Evolutionary conservation across 2,113 vertebrate genomes (phyloP), one percentile per base, ranked within the genome.

Genomic region (Chaenocephalus aceratus): DNA sequence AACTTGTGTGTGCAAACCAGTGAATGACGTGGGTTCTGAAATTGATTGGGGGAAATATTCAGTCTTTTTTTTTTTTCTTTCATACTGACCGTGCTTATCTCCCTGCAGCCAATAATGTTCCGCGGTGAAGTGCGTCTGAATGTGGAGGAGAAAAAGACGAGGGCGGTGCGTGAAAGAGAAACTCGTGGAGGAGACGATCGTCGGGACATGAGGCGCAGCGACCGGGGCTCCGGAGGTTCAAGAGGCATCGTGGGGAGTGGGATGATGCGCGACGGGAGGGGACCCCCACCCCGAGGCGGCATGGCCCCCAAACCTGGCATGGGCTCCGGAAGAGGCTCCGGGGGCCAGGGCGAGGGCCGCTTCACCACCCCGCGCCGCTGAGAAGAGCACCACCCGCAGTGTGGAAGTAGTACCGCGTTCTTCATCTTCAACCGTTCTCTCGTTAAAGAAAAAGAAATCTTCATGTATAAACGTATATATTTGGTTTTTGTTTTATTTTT

Each of bases 101-200:
- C 16, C 63, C 63, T 75, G 77, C 93, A 99, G 98, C 98, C 98
- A 13, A 97, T 99, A 90, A 99, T 99, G 97, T 99, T 99, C 82
- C 97, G 97, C 16, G 97, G 97, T 0, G 98, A 99, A 90, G 97
- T 99, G 58, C 97, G 98, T 75, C 95, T 99, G 88, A 99, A 99
- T 36, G 98, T 99, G 73, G 98, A 99, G 81, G 98, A 99, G 93
- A 99, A 99, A 84, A 99, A 99, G 88, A 99, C 97, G 0, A 93
- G 98, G 86, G 98, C 97, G 0, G 96, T 95, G 6, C 96, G 98
- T 4, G 98, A 99, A 58, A 89, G 98, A 26, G 98, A 99, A 85
- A 98, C 94, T 21, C 96, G 96, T 0, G 89, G 86, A 16, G 83
- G 77, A 36, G 97, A 98, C 0, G 97, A 98, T 0, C 97, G 97